Percentiles rank a stretch among this genome's conserved stretches.
Conservation (phyloP, 2,797 vertebrate species). For the Coregonus sp. region DNA sequence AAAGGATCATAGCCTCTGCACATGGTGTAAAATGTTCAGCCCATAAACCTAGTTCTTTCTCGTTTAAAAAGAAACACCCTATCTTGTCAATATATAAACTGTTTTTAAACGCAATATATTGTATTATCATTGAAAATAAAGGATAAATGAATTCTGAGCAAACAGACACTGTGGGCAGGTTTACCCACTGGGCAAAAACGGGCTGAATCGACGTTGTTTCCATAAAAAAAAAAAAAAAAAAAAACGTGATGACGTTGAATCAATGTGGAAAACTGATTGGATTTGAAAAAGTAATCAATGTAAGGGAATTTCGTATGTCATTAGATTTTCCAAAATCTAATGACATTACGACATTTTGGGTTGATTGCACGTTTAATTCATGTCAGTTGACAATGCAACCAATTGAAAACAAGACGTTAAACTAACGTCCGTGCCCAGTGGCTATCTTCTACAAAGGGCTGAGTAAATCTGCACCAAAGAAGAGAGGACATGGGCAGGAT, state of each 20-base stretch:
- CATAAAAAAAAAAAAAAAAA: background rate
- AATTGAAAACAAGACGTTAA: too few relatives aligned
- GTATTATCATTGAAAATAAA: background rate
- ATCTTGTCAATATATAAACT: background rate
- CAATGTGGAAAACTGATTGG: too few relatives aligned
- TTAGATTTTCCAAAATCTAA: too few relatives aligned
- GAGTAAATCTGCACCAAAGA: background rate
- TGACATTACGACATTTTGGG: too few relatives aligned
- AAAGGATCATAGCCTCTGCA: background rate
- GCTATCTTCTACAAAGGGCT: background rate
- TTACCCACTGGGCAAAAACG: too few relatives aligned
- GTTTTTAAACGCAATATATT: background rate
- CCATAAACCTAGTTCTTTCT: background rate
- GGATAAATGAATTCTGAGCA: background rate
- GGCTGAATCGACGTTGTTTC: too few relatives aligned
- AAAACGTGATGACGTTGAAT: too few relatives aligned
- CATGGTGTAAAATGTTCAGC: background rate
- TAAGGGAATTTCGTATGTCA: too few relatives aligned
- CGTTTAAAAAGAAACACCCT: background rate
- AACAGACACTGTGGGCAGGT: background rate
- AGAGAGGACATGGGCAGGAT: background rate
- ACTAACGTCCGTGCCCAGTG: too few relatives aligned
- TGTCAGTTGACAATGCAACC: too few relatives aligned
- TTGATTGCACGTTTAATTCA: too few relatives aligned
- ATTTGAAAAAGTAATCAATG: too few relatives aligned